Evolutionary conservation across 2,113 vertebrate species (phyloP).

Genomic region (Procavia capensis): DNA sequence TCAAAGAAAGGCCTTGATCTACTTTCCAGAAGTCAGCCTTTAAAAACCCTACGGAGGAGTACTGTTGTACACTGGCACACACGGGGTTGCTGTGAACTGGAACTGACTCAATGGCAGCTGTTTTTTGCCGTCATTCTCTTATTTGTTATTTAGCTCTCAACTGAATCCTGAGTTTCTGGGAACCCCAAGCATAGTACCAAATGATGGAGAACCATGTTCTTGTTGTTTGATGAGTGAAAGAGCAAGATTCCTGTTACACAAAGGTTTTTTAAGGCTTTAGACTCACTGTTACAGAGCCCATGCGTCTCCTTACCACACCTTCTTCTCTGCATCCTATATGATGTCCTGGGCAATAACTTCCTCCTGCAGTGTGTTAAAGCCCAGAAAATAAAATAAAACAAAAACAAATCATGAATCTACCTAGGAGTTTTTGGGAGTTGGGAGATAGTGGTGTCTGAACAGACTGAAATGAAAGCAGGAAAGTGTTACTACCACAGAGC

Average conservation of each 20-base stretch:
- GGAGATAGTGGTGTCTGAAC: accelerated
- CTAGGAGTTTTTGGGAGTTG: too few species aligned
- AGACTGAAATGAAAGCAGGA: neutral
- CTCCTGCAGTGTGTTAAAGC: neutral
- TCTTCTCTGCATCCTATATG: neutral
- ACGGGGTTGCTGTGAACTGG: neutral
- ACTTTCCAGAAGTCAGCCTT: neutral
- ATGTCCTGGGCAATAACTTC: accelerated
- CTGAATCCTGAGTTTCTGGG: neutral
- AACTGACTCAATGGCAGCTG: neutral
- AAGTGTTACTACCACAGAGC: accelerated
- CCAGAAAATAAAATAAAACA: too few species aligned
- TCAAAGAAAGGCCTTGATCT: neutral
- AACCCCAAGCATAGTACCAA: neutral
- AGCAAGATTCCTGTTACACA: accelerated
- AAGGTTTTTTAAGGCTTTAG: accelerated
- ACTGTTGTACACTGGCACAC: neutral
- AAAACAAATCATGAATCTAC: accelerated
- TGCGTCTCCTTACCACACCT: neutral
- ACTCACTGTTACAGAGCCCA: accelerated
- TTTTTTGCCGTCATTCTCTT: neutral
- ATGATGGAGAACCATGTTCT: accelerated
- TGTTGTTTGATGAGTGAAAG: accelerated
- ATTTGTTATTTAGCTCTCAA: neutral
- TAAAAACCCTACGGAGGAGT: neutral